Evolutionary conservation across 1,140 invertebrate genomes (phyloP).

Genomic region (Platyscapa corneri): DNA sequence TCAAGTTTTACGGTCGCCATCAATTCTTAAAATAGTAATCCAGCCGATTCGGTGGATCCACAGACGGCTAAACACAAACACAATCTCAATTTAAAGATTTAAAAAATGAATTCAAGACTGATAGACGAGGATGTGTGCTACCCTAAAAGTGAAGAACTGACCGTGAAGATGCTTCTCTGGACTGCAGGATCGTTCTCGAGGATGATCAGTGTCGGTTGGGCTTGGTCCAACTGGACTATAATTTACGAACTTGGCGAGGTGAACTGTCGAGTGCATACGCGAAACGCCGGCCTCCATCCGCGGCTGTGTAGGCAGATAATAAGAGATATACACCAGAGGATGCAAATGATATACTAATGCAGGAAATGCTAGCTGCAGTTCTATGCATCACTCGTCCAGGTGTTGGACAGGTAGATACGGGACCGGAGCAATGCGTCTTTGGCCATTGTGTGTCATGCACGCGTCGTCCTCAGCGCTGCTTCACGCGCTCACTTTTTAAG

Average conservation of each 20-base stretch:
- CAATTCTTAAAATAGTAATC: no score
- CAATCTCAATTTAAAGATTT: no score
- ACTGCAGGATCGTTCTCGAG: no score
- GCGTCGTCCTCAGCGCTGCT: conserved; percentile 1
- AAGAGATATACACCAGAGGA: conserved; percentile 63
- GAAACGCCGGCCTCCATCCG: background rate
- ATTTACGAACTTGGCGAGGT: conserved; percentile 27
- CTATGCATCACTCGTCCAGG: conserved; percentile 69
- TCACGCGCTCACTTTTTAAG: background rate
- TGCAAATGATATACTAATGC: conserved; percentile 67
- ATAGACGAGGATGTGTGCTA: no score
- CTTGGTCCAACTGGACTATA: background rate
- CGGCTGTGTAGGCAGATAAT: conserved; percentile 64
- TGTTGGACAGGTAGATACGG: conserved; percentile 53
- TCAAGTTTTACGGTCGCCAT: no score
- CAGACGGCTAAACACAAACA: no score
- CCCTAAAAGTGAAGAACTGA: no score
- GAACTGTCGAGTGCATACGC: background rate
- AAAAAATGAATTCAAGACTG: no score
- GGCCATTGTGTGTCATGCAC: conserved; percentile 57
- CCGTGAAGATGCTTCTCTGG: no score
- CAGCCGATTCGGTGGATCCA: no score
- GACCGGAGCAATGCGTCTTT: background rate
- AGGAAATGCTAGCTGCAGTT: conserved; percentile 65
- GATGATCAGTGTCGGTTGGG: background rate